Evolutionary conservation across 2,113 vertebrate genomes (phyloP), one percentile per base, ranked within the genome.

Genomic region (Misgurnus anguillicaudatus): DNA sequence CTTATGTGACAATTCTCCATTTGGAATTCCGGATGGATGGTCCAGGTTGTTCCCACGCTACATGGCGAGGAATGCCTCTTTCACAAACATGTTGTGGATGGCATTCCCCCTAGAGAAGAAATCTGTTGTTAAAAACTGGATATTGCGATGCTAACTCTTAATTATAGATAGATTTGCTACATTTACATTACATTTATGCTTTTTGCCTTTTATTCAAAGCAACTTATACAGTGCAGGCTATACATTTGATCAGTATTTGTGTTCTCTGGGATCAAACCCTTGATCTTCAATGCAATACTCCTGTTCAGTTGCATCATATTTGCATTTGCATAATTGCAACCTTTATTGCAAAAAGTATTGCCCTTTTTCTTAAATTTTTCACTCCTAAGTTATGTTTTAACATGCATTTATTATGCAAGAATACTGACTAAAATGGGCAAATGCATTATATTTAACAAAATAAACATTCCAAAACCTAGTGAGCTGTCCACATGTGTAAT

Each of bases 11-110:
- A 58, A 55, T 53, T 45, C 74, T 75, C 72, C 1, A 31, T 16
- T 41, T 17, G 80, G 79, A 68, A 78, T 81, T 72, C 69, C 31
- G 41, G 79, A 81, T 69, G 79, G 79, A 73, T 80, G 69, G 70
- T 53, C 63, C 75, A 61, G 77, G 76, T 68, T 70, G 57, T 70
- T 75, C 57, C 79, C 74, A 83, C 61, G n/a, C 65, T 66, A 51
- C 61, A 72, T 13, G 19, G 21, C 13, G 38, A 78, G 68, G 62
- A 74, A 78, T 78, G 57, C 82, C 63, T 80, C 67, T 61, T 77
- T 79, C 53, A 80, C 14, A 80, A 62, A 76, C 16, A 76, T 51
- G 3, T 58, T 51, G 36, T 7, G 69, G 19, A 51, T 60, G 51
- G 17, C 38, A 64, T 77, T 10, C 16, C 24, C 24, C 58, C 6